These are phyloP conservation scores for Danionella dracula DNA, from an alignment of 2,797 vertebrate genomes.

Conservation along the genomic window DNA sequence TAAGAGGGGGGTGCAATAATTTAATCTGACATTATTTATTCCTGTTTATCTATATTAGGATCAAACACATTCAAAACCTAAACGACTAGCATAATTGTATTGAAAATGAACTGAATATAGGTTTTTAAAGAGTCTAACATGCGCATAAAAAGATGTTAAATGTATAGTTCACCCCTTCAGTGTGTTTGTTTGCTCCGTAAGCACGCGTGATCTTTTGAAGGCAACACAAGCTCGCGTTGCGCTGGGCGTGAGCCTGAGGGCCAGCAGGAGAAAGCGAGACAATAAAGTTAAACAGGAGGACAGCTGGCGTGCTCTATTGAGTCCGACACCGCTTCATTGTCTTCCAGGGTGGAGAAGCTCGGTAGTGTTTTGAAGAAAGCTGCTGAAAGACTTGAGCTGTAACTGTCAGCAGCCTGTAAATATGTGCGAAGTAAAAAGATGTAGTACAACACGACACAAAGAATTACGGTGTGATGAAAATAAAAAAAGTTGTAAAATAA, in stretches of 20 bases:
- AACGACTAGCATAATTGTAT: no score
- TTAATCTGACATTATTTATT: no score
- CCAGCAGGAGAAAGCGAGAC: conserved; percentile 47
- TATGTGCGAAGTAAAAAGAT: no score
- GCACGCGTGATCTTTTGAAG: conserved; percentile 10
- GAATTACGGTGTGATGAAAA: no score
- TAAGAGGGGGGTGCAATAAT: background rate
- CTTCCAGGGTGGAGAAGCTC: background rate
- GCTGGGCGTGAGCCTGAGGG: conserved; percentile 2
- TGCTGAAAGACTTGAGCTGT: conserved; percentile 5
- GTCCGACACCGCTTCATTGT: conserved; percentile 1
- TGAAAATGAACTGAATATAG: no score
- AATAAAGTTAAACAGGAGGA: conserved; percentile 49
- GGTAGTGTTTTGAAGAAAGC: background rate
- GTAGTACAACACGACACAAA: no score
- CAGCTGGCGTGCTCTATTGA: conserved; percentile 56
- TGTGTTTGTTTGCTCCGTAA: conserved; percentile 6
- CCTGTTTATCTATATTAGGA: no score
- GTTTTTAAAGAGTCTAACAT: no score
- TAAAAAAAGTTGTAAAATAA: no score
- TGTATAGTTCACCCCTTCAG: background rate
- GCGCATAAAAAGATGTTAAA: no score
- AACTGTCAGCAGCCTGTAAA: background rate
- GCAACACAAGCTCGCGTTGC: conserved; percentile 54
- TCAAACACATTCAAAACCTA: no score